Evolutionary conservation across 1,140 invertebrate species (phyloP).

Genomic region (Drosophila nannoptera): DNA sequence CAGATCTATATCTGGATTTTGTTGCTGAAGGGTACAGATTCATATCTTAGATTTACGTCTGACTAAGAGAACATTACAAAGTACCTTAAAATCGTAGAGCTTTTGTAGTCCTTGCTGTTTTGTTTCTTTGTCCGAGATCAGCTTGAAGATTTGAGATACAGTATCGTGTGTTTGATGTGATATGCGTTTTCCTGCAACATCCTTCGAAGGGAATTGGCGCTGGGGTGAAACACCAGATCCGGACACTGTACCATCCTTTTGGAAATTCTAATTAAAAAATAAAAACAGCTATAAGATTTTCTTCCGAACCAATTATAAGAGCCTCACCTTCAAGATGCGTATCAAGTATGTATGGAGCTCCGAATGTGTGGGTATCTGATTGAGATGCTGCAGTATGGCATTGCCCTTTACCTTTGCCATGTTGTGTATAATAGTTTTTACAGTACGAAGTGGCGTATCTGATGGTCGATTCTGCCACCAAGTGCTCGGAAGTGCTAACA

Average conservation of each 20-base stretch:
- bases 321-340: slow-evolving; percentile 85
- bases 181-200: slow-evolving; percentile 79
- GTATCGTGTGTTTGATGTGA: slow-evolving; percentile 86
- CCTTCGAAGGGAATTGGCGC: slow-evolving; percentile 61
- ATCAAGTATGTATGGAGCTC: slow-evolving; percentile 90
- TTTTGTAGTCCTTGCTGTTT: slow-evolving; percentile 92
- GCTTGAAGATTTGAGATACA: slow-evolving; percentile 93
- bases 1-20: slow-evolving; percentile 94
- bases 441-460: slow-evolving; percentile 89
- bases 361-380: slow-evolving; percentile 89
- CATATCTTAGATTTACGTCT: neutral
- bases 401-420: slow-evolving; percentile 88
- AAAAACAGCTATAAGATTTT: neutral
- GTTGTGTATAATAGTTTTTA: slow-evolving; percentile 94
- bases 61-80: neutral
- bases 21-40: slow-evolving; percentile 80
- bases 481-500: slow-evolving; percentile 86
- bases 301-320: neutral
- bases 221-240: slow-evolving; percentile 59
- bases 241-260: slow-evolving; percentile 65
- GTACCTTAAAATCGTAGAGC: slow-evolving; percentile 89
- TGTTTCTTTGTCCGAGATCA: slow-evolving; percentile 93
- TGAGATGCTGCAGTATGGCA: slow-evolving; percentile 87
- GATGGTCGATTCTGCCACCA: slow-evolving; percentile 86
- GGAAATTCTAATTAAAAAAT: slow-evolving; percentile 62